A percentile compares a stretch with the other conserved stretches of the same genome.
Evolutionary conservation across 2,797 vertebrate genomes (phyloP).

Genomic region (Zenarchopterus dispar): DNA sequence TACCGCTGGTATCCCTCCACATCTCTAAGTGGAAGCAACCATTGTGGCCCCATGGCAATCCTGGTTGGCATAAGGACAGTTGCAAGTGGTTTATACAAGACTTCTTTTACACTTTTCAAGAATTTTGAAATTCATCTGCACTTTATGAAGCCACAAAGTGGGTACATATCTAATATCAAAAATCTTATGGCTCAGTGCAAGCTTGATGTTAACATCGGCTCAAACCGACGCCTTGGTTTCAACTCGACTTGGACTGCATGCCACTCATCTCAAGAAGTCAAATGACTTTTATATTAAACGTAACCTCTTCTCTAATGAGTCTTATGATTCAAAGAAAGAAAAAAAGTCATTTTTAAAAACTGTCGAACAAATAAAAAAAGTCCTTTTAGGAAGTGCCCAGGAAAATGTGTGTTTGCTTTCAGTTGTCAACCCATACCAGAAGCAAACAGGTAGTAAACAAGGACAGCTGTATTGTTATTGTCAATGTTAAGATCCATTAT

Average conservation of each 20-base stretch:
- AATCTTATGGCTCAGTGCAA: constrained; percentile 16
- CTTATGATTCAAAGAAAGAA: too few species aligned
- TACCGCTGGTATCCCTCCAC: constrained; percentile 64
- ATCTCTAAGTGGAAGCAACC: constrained; percentile 41
- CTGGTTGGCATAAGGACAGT: constrained; percentile 44
- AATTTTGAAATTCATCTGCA: constrained; percentile 25
- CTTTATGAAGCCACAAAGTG: constrained; percentile 28
- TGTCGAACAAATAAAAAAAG: too few species aligned
- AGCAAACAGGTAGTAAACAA: too few species aligned
- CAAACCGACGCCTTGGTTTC: constrained; percentile 4
- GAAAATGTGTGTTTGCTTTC: too few species aligned
- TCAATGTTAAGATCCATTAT: too few species aligned
- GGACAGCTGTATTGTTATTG: too few species aligned
- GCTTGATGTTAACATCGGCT: constrained; percentile 11
- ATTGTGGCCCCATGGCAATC: constrained; percentile 41
- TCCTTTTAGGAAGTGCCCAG: too few species aligned
- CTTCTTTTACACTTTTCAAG: background rate
- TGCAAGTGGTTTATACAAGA: background rate
- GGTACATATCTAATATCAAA: constrained; percentile 9
- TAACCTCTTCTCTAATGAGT: too few species aligned
- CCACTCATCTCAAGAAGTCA: background rate
- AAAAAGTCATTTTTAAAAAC: too few species aligned
- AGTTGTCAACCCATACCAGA: too few species aligned
- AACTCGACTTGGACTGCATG: background rate
- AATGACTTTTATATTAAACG: background rate